Percentiles rank a stretch among this genome's conserved stretches.
Evolutionary conservation across 2,797 vertebrate species (phyloP).

Genomic region (Oryzias dopingdopingensis): DNA sequence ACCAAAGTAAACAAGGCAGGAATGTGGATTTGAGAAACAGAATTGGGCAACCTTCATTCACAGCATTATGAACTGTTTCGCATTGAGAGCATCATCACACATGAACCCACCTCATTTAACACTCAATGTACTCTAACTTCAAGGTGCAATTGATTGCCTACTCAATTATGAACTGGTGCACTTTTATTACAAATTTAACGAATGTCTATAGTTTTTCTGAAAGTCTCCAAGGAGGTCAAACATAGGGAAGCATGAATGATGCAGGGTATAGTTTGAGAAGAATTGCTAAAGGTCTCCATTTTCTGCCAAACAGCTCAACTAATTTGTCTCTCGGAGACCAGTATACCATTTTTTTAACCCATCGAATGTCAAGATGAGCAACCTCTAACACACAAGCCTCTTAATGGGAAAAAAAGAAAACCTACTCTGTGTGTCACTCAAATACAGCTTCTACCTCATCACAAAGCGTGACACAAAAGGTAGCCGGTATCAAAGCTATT

Average conservation of each 20-base stretch:
- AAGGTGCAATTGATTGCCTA: slow-evolving; percentile 8
- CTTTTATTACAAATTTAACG: slow-evolving; percentile 1
- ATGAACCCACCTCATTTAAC: too few relatives aligned
- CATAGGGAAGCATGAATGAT: slow-evolving; percentile 1
- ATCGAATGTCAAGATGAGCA: slow-evolving; percentile 3
- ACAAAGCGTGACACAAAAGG: slow-evolving; percentile 28
- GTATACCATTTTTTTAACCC: not conserved
- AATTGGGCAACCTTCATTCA: too few relatives aligned
- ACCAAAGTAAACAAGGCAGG: too few relatives aligned
- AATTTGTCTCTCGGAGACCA: slow-evolving; percentile 1
- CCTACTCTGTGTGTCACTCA: slow-evolving; percentile 10
- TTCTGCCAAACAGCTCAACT: not conserved
- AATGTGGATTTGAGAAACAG: too few relatives aligned
- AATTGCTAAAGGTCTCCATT: not conserved
- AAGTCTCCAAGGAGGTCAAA: not conserved
- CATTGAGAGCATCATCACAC: too few relatives aligned
- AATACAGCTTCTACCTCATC: slow-evolving; percentile 28
- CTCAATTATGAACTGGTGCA: slow-evolving; percentile 4
- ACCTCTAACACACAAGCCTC: slow-evolving; percentile 7
- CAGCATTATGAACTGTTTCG: too few relatives aligned
- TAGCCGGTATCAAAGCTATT: slow-evolving; percentile 40
- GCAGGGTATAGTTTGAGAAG: slow-evolving; percentile 1
- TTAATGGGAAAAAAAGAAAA: slow-evolving; percentile 17
- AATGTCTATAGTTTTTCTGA: not conserved
- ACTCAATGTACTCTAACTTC: slow-evolving; percentile 3